Conservation (phyloP, 2,113 vertebrate genomes). For the Casuarius casuarius region DNA sequence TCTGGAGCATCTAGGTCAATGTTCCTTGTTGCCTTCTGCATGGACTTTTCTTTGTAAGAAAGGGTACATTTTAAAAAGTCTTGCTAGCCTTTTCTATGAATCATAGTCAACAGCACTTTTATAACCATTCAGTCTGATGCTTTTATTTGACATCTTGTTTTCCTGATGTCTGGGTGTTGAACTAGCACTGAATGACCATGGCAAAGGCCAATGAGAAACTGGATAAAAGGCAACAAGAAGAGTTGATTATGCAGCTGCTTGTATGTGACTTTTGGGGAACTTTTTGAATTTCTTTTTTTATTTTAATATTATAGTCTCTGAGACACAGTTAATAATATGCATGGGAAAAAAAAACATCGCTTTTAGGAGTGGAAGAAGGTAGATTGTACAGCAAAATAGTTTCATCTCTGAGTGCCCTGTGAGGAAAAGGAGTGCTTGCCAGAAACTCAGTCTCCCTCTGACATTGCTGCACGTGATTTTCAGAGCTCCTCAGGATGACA, state of each 20-base stretch:
- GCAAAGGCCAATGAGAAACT: not conserved
- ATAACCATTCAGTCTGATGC: not conserved
- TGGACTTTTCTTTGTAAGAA: not conserved
- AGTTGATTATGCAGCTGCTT: not conserved
- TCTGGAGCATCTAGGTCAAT: not conserved
- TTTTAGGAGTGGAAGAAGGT: not conserved
- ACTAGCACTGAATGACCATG: not conserved
- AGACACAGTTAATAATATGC: slow-evolving; percentile 1
- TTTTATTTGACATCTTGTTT: not conserved
- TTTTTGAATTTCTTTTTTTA: slow-evolving; percentile 10
- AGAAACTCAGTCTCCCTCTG: not conserved
- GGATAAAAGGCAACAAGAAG: not conserved
- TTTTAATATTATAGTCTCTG: slow-evolving; percentile 23
- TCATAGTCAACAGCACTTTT: not conserved
- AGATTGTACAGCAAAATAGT: not conserved
- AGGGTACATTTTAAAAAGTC: not conserved
- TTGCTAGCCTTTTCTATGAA: not conserved
- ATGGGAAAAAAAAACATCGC: not conserved
- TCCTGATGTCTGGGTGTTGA: not conserved
- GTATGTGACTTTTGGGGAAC: not conserved
- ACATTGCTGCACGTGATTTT: rapidly evolving
- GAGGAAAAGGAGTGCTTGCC: not conserved
- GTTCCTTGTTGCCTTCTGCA: not conserved
- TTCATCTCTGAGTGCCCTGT: not conserved
- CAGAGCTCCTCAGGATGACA: not conserved